Percentiles rank a stretch among this genome's conserved stretches.
These are phyloP conservation scores for Heterodera schachtii DNA, from an alignment of 1,140 invertebrate species.

Conservation along the genomic window DNA sequence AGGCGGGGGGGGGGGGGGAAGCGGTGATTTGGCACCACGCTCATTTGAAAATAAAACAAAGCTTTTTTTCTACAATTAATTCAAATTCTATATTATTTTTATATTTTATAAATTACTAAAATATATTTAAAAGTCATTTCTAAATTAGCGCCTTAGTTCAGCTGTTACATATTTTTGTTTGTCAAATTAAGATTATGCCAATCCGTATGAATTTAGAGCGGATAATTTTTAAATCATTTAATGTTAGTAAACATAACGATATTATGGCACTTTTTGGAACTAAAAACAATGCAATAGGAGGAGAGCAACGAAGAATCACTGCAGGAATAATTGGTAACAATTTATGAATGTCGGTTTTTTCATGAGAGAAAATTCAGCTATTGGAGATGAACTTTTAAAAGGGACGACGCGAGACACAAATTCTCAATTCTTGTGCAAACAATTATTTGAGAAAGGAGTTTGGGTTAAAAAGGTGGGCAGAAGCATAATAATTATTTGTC, in stretches of 20 bases:
- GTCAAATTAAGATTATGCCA: not conserved
- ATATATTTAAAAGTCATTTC: no score
- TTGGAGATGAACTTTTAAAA: constrained; percentile 84
- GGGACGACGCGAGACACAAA: constrained; percentile 78
- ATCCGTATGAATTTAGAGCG: not conserved
- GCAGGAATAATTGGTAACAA: constrained; percentile 42
- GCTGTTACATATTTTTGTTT: no score
- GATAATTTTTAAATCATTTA: not conserved
- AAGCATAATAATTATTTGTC: constrained; percentile 14
- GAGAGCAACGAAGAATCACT: constrained; percentile 27
- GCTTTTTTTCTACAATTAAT: no score
- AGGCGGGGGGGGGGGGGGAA: no score
- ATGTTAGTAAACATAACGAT: not conserved
- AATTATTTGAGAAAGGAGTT: constrained; percentile 74
- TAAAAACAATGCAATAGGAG: not conserved
- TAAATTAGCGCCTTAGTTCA: no score
- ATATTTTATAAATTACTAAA: no score
- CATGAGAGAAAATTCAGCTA: constrained; percentile 67
- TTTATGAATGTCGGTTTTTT: not conserved
- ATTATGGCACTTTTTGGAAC: not conserved
- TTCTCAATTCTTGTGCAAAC: constrained; percentile 74
- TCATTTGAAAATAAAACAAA: no score
- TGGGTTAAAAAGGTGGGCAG: constrained; percentile 66
- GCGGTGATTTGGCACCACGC: no score
- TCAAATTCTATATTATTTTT: no score